Conservation (phyloP, 2,797 vertebrate species). For the Bradypodion pumilum region DNA sequence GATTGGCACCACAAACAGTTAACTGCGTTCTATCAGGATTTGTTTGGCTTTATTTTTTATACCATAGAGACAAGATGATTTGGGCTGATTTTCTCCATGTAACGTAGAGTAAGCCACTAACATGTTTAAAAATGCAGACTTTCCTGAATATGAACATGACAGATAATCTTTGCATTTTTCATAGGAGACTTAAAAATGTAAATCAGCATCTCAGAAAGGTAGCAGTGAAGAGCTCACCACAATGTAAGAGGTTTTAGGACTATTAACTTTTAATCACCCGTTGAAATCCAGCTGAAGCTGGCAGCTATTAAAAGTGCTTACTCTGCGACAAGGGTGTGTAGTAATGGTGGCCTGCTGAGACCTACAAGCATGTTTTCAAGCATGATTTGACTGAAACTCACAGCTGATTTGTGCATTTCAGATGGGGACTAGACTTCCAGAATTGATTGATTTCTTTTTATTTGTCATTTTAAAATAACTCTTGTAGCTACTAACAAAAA, state of each 20-base stretch:
- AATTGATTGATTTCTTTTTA: not conserved
- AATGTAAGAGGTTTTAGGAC: not conserved
- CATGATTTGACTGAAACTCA: not conserved
- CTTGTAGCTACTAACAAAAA: not conserved
- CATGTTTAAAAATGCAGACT: not conserved
- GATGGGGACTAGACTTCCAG: not conserved
- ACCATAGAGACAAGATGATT: not conserved
- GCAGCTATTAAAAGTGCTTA: not conserved
- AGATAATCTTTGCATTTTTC: not conserved
- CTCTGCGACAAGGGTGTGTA: not conserved
- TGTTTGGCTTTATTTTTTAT: not conserved
- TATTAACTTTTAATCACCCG: not conserved
- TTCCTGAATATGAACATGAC: conserved; percentile 5
- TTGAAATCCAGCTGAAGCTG: conserved; percentile 4
- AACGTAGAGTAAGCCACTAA: not conserved
- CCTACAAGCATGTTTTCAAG: not conserved
- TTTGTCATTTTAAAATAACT: not conserved
- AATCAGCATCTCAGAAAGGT: not conserved
- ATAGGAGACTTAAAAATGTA: not conserved
- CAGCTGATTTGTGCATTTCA: not conserved
- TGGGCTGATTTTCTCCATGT: not conserved
- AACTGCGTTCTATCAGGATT: not conserved
- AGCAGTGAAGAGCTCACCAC: not conserved
- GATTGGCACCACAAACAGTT: not conserved
- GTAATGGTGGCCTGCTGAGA: not conserved